Base-by-base conservation (phyloP, 1,140 invertebrate genomes). In the Drosophila mojavensis region DNA sequence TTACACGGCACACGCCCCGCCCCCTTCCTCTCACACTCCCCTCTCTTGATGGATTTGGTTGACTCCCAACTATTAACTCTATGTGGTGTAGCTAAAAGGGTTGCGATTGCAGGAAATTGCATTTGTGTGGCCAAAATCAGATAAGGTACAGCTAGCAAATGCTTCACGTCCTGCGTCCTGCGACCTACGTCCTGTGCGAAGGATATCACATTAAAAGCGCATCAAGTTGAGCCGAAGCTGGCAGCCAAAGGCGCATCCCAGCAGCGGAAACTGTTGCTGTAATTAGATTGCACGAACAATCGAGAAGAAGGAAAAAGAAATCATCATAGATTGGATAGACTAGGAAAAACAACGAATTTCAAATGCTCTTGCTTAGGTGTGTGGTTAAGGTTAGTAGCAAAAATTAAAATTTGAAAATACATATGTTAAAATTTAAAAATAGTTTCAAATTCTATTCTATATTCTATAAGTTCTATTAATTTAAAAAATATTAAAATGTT, bases 131-230 rank as follows among this genome's bases (percentile, higher is more conserved):
- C 59, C 66, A 79, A 89, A 2, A 90, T 91, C 90, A 86, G 90
- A 91, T 91, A 91, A 71, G 36, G 70, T 56, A 55, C 69, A 71
- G 63, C 45, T 24, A 55, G 36, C 11, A 56, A 56, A 24, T 58
- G 55, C 11, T 28, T 33, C 36, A 39, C 13, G 36, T 39, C 36
- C 36, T 39, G 36, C 3, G 36, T 39, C 10, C 33, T 36, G 59
- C 53, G 20, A 24, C 62, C 50, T 55, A 3, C 20, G 20, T 24
- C 20, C 69, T 55, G 59, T 48, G 48, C 36, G 53, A 68, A 78
- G 85, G 80, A 89, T 89, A 89, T 89, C 66, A 70, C 84, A 89
- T 89, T 89, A 89, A 90, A 88, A 80, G 84, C 83, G 83, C 83
- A 88, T 89, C 83, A 81, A 50, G 24, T 47, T 24, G 26, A 39